These are phyloP conservation scores for Bovichtus diacanthus DNA, from an alignment of 2,797 vertebrate species.

Conservation along the genomic window DNA sequence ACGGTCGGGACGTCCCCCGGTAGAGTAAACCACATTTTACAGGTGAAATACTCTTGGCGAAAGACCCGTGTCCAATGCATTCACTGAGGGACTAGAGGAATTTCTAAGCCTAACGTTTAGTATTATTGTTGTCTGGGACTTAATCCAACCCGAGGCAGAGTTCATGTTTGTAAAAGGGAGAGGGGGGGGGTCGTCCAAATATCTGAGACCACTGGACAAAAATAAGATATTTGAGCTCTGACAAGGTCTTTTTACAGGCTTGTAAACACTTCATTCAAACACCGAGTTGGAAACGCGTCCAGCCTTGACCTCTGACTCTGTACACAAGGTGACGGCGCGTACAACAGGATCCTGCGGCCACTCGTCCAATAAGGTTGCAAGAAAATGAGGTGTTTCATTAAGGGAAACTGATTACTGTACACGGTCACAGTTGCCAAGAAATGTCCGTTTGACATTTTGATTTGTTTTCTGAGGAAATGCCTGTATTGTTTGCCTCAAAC, in stretches of 20 bases:
- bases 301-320: slow-evolving; percentile 28
- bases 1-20: accelerated
- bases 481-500: slow-evolving; percentile 50
- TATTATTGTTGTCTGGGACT: slow-evolving; percentile 59
- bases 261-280: slow-evolving; percentile 32
- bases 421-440: slow-evolving; percentile 19
- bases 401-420: neutral
- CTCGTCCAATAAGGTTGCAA: slow-evolving; percentile 3
- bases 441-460: slow-evolving; percentile 47
- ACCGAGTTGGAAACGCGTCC: slow-evolving; percentile 16
- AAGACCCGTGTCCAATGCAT: neutral
- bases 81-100: slow-evolving; percentile 30
- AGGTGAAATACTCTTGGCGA: neutral
- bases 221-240: slow-evolving; percentile 43
- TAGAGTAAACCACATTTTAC: neutral
- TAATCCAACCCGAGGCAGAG: slow-evolving; percentile 51
- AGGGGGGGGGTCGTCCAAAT: slow-evolving; percentile 12
- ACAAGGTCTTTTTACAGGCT: slow-evolving; percentile 27
- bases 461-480: slow-evolving; percentile 56
- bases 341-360: neutral
- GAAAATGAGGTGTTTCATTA: slow-evolving; percentile 47
- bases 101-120: slow-evolving; percentile 34
- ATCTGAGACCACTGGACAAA: slow-evolving; percentile 42
- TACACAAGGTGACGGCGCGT: slow-evolving; percentile 4
- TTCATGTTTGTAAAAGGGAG: slow-evolving; percentile 35